These are phyloP conservation scores for Sebastes alutus DNA, from an alignment of 2,797 vertebrate species.

Conservation along the genomic window DNA sequence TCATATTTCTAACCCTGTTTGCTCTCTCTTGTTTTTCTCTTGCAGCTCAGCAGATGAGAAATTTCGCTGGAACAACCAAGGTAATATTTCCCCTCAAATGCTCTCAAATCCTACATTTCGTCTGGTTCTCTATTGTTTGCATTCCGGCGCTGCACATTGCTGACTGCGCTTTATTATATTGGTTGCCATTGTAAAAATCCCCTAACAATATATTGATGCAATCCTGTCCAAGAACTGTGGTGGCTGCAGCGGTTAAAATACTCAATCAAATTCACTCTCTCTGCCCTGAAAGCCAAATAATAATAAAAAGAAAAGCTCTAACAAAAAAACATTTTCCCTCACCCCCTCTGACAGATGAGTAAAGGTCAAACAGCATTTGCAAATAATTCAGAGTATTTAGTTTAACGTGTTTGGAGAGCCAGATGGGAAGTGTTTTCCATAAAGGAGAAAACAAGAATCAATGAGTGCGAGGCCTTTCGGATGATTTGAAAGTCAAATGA, in stretches of 20 bases:
- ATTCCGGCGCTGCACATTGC: neutral
- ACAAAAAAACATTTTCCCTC: neutral
- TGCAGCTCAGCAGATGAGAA: constrained; percentile 96
- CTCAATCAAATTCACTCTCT: neutral
- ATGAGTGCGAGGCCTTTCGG: constrained; percentile 23
- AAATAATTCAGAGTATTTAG: constrained; percentile 34
- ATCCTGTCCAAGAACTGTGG: neutral
- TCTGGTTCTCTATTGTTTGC: constrained; percentile 21
- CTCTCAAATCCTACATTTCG: neutral
- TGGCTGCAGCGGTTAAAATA: neutral
- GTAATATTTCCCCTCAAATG: constrained; percentile 73
- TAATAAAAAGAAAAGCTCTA: neutral
- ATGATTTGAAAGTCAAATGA: constrained; percentile 59
- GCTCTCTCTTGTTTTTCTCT: constrained; percentile 59
- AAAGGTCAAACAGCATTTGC: constrained; percentile 42
- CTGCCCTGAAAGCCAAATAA: neutral
- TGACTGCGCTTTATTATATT: constrained; percentile 21
- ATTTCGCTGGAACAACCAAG: constrained; percentile 99
- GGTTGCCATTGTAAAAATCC: neutral
- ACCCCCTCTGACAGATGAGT: constrained; percentile 4
- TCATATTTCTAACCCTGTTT: constrained; percentile 44
- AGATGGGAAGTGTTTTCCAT: constrained; percentile 34
- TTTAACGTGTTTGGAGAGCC: constrained; percentile 31
- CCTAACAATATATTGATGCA: constrained; percentile 5
- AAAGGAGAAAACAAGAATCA: constrained; percentile 35